A percentile compares a stretch with the other conserved stretches of the same genome.
Conservation (phyloP, 2,113 vertebrate species). For the Nothobranchius kuhntae region DNA sequence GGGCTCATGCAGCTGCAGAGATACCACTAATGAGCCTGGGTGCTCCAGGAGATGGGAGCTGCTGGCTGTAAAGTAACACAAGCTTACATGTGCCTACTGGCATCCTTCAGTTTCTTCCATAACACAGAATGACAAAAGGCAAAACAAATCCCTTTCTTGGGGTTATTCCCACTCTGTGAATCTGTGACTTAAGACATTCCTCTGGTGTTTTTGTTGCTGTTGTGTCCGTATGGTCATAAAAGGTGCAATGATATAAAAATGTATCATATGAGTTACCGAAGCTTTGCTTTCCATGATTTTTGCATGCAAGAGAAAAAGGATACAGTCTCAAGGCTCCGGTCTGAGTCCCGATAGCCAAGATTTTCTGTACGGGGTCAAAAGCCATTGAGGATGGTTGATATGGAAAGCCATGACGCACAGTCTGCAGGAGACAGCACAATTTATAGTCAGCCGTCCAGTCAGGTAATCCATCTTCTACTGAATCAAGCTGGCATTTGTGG, state of each 20-base stretch:
- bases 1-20: constrained; percentile 73
- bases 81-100: constrained; percentile 8
- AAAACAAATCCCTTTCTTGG: not conserved
- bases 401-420: constrained; percentile 98
- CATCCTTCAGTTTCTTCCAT: constrained; percentile 3
- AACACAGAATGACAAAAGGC: constrained; percentile 6
- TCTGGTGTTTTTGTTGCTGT: not conserved
- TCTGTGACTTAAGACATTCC: constrained; percentile 1
- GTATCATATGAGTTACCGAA: constrained; percentile 2
- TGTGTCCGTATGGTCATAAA: not conserved
- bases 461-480: constrained; percentile 36
- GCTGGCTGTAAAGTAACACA: constrained; percentile 47
- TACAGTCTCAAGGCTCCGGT: constrained; percentile 96
- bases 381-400: constrained; percentile 96
- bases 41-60: constrained; percentile 63
- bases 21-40: constrained; percentile 69
- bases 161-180: constrained; percentile 10
- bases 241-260: not conserved
- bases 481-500: constrained; percentile 26
- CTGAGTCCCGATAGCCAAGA: constrained; percentile 94
- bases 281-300: constrained; percentile 39
- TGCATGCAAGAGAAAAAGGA: constrained; percentile 81
- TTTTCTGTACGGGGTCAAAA: constrained; percentile 99
- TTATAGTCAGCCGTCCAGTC: constrained; percentile 41
- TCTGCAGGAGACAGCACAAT: constrained; percentile 81